phyloP scores from a whole-genome alignment of 2,797 vertebrate species.

The Tangara arthus region DNA sequence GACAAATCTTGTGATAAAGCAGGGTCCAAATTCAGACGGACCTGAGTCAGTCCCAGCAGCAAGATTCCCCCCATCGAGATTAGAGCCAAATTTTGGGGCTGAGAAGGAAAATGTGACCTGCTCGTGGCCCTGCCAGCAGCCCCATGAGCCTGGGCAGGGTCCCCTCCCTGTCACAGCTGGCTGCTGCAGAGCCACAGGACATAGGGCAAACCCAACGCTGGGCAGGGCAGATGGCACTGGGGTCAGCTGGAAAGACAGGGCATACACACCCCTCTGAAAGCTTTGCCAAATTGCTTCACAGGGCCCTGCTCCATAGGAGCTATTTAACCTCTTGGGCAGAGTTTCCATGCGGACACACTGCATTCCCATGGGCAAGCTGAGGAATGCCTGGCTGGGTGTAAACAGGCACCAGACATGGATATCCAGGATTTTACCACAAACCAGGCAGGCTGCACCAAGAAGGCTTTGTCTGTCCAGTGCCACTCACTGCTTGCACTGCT shows the following conservation, averaged over 20 bases:
- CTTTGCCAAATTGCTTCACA: background rate
- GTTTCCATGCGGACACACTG: background rate
- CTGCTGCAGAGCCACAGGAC: background rate
- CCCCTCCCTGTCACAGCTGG: background rate
- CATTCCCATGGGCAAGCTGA: background rate
- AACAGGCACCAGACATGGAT: rapidly evolving
- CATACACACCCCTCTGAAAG: background rate
- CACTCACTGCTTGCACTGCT: rapidly evolving
- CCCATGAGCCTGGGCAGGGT: rapidly evolving
- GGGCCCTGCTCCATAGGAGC: background rate
- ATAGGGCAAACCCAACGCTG: background rate
- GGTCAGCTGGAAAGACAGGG: background rate
- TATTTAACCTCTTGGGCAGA: background rate
- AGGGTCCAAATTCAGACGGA: background rate
- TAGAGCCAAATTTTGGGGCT: background rate
- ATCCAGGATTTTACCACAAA: background rate
- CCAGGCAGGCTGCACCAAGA: background rate
- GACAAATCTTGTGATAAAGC: background rate
- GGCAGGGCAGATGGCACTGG: background rate
- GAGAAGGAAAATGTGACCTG: background rate
- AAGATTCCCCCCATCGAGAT: rapidly evolving
- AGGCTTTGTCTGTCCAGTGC: background rate
- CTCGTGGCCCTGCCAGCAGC: background rate
- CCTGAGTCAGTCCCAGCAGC: background rate
- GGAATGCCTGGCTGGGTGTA: background rate